These are phyloP conservation scores for Hemaris fuciformis DNA, from an alignment of 2,888 invertebrate species.

Conservation along the genomic window DNA sequence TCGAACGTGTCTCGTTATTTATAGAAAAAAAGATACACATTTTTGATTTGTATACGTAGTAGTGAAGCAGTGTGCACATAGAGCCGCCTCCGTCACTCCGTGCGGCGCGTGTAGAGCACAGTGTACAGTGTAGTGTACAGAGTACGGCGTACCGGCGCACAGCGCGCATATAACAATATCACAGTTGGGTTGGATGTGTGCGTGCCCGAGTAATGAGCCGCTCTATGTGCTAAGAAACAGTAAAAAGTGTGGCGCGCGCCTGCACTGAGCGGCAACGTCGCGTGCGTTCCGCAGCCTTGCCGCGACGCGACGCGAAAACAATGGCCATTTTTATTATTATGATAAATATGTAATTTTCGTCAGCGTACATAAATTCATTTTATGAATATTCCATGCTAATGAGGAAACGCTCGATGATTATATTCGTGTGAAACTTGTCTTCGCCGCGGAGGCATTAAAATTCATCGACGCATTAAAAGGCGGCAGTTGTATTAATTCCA, in stretches of 20 bases:
- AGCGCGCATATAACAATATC: conserved; percentile 66
- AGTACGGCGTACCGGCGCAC: conserved; percentile 65
- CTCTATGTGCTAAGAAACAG: conserved; percentile 82
- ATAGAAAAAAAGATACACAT: conserved; percentile 48
- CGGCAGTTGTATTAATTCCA: not conserved
- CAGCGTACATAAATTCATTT: conserved; percentile 39
- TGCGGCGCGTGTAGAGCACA: conserved; percentile 20
- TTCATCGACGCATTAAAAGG: conserved; percentile 4
- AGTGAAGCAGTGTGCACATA: conserved; percentile 5
- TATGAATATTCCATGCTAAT: conserved; percentile 13
- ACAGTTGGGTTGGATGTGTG: conserved; percentile 50
- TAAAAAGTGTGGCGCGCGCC: conserved; percentile 82
- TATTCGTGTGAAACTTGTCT: not conserved
- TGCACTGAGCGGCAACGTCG: conserved; percentile 70
- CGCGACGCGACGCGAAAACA: conserved; percentile 65
- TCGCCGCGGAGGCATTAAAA: conserved; percentile 1
- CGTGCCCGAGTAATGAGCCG: conserved; percentile 73
- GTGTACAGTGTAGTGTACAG: no score
- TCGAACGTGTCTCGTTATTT: conserved; percentile 26
- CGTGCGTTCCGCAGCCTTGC: conserved; percentile 69
- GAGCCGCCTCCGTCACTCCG: conserved; percentile 41
- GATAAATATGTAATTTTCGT: conserved; percentile 39
- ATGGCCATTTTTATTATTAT: conserved; percentile 53
- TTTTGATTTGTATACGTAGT: conserved; percentile 70
- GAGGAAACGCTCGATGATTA: not conserved